Percentiles rank a stretch among this genome's conserved stretches.
Evolutionary conservation across 2,797 vertebrate species (phyloP).

Genomic region (Tinamus major): DNA sequence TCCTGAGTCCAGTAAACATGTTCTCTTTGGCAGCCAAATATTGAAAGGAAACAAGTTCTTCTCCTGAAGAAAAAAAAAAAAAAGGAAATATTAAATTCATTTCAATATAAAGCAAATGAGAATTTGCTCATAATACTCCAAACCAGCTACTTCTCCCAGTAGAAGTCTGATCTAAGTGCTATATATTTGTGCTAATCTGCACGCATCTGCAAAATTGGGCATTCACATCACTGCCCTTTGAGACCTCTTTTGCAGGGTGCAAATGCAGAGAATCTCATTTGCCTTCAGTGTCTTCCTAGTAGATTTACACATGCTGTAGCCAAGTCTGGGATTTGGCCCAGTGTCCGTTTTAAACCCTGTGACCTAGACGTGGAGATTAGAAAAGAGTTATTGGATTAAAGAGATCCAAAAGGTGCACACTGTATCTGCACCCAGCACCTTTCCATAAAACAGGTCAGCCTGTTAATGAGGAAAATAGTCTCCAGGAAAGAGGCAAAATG

Average conservation of each 20-base stretch:
- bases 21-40: not conserved
- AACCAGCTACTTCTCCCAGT: not conserved
- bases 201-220: not conserved
- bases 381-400: constrained; percentile 71
- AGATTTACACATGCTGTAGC: constrained; percentile 47
- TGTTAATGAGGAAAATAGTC: not conserved
- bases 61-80: not conserved
- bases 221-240: not conserved
- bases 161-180: not conserved
- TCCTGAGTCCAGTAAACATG: not conserved
- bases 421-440: constrained; percentile 42
- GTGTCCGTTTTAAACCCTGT: constrained; percentile 72
- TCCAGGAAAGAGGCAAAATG: not conserved
- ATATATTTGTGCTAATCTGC: not conserved
- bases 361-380: constrained; percentile 68
- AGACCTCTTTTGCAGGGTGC: not conserved
- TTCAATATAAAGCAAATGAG: not conserved
- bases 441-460: constrained; percentile 27
- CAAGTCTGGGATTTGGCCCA: constrained; percentile 68
- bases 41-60: not conserved
- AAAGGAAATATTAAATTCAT: not conserved
- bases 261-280: not conserved
- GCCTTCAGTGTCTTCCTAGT: constrained; percentile 28
- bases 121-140: not conserved
- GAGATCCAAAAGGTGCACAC: constrained; percentile 46